Evolutionary conservation across 1,140 invertebrate species (phyloP).

Genomic region (Hyles euphorbiae): DNA sequence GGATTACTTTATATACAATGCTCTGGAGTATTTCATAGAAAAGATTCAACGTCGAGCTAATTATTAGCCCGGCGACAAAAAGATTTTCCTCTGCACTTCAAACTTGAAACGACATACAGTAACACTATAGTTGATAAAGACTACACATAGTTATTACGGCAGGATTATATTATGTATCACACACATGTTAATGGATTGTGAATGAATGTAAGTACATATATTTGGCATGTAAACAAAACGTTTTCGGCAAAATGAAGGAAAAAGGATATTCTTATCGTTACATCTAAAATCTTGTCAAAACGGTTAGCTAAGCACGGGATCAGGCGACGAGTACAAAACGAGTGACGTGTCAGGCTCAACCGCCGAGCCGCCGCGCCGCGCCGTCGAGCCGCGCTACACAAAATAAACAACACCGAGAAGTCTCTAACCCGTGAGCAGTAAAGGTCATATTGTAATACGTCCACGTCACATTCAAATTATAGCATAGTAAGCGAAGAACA

Average conservation of each 20-base stretch:
- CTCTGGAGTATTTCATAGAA: too few species aligned
- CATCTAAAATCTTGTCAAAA: conserved; percentile 70
- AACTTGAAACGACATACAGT: too few species aligned
- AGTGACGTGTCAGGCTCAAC: conserved; percentile 35
- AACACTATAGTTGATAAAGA: too few species aligned
- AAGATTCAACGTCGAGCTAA: too few species aligned
- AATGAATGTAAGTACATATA: neutral
- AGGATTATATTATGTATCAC: too few species aligned
- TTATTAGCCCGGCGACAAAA: too few species aligned
- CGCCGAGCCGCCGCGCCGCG: conserved; percentile 5
- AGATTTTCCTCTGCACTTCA: too few species aligned
- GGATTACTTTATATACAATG: too few species aligned
- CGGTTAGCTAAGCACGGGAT: conserved; percentile 71
- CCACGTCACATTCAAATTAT: conserved; percentile 17
- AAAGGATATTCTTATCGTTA: conserved; percentile 39
- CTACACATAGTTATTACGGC: too few species aligned
- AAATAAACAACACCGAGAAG: neutral
- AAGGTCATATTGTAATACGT: conserved; percentile 8
- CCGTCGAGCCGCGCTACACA: neutral
- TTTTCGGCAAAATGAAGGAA: too few species aligned
- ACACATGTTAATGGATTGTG: too few species aligned
- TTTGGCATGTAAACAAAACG: neutral
- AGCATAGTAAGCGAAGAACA: conserved; percentile 44
- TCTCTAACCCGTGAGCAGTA: conserved; percentile 4
- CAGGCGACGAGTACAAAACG: conserved; percentile 68